Evolutionary conservation across 2,797 vertebrate genomes (phyloP), one percentile per base, ranked within the genome.

Genomic region (Sebastes steindachneri): DNA sequence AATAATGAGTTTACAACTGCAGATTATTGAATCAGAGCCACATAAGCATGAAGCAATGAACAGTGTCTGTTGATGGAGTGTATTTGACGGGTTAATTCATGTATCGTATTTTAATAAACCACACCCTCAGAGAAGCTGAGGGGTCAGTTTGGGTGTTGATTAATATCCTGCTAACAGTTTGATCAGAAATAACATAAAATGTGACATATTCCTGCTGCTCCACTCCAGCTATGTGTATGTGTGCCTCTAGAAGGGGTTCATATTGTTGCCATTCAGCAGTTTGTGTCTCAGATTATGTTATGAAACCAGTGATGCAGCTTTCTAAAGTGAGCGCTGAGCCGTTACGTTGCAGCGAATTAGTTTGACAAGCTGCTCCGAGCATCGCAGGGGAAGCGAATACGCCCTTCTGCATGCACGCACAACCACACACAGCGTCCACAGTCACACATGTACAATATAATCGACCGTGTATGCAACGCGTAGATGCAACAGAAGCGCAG

Each of bases 41-140:
- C 23, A 21, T 4, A 51, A 64, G 54, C 74, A 54, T 59, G 51
- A 72, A 31, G 54, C 48, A 17, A 55, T 59, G 2, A 37, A 33
- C 25, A 21, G 31, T 7, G 17, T 64, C 19, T 41, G 55, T 21
- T 8, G n/a, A 45, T 67, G n/a, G 41, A 86, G 19, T 3, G 10
- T 11, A 82, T 73, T 28, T 41, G 75, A 89, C 53, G 0, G 57
- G 23, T 88, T 83, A 58, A 73, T 74, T 80, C 82, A 68, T 70
- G 35, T 28, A 28, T 80, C 3, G 0, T 5, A 19, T 82, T 83
- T 73, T 81, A 74, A 80, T 63, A 62, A 82, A 73, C 14, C 45
- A 21, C 70, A 69, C 33, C 63, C 48, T 37, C 12, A 12, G 28
- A 66, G 45, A 26, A 17, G 25, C 35, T 26, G 4, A 15, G 9